These are phyloP conservation scores for Virgularia gustaviana DNA, from an alignment of 92 coral and sea anemone species.

Conservation along the genomic window DNA sequence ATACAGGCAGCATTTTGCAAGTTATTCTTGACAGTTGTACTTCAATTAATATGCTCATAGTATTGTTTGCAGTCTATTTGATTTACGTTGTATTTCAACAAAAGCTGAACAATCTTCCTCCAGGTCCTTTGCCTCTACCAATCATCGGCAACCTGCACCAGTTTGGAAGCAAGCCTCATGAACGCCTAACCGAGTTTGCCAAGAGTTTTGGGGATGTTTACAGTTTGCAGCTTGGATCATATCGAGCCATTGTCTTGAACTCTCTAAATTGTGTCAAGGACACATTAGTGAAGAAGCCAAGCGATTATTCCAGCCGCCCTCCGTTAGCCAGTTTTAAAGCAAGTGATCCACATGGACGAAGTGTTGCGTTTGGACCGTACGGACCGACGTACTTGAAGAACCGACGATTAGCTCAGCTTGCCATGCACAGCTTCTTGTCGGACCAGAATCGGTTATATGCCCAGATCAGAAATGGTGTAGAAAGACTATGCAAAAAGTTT, in stretches of 20 bases:
- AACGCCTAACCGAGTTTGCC: constrained; percentile 77
- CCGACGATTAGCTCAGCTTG: constrained; percentile 82
- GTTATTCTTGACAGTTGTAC: constrained; percentile 8
- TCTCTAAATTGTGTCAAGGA: constrained; percentile 83
- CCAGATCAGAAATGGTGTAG: constrained; percentile 37
- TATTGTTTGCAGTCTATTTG: constrained; percentile 22
- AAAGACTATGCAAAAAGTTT: constrained; percentile 60
- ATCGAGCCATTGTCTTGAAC: constrained; percentile 81
- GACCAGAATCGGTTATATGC: constrained; percentile 59
- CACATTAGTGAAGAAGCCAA: constrained; percentile 76
- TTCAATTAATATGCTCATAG: constrained; percentile 7
- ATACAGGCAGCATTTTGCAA: constrained; percentile 4
- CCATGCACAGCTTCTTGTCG: constrained; percentile 68
- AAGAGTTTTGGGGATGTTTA: constrained; percentile 82
- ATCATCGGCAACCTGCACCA: constrained; percentile 85
- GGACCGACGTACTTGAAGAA: constrained; percentile 78
- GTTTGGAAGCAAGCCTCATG: constrained; percentile 82
- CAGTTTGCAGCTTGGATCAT: constrained; percentile 84
- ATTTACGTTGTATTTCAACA: constrained; percentile 27
- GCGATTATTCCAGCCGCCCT: constrained; percentile 92
- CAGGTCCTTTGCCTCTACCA: constrained; percentile 91
- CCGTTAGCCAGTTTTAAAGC: constrained; percentile 75
- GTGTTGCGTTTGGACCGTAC: constrained; percentile 82
- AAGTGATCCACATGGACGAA: constrained; percentile 74
- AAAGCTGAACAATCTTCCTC: constrained; percentile 56